Conservation (phyloP, 2,797 vertebrate genomes). For the Sardinella longiceps region DNA sequence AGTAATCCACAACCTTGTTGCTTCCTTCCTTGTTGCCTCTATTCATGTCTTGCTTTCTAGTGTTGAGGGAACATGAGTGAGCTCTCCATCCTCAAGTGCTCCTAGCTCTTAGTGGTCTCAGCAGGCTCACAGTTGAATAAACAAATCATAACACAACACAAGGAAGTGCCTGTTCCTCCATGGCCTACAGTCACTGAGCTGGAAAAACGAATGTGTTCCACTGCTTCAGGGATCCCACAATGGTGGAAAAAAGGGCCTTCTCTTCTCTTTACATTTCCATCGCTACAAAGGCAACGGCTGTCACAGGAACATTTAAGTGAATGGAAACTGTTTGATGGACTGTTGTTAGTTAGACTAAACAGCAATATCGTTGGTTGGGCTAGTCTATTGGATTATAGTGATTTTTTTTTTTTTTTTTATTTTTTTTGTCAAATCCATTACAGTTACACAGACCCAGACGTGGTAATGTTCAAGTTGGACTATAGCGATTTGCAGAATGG, state of each 20-base stretch:
- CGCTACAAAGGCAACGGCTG: not conserved
- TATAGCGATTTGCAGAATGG: not conserved
- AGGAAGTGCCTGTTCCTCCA: conserved; percentile 36
- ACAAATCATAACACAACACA: conserved; percentile 42
- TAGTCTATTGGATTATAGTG: not conserved
- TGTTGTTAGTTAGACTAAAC: not conserved
- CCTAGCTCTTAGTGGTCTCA: conserved; percentile 36
- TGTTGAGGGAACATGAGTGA: not conserved
- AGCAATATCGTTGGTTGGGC: not conserved
- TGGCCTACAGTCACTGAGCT: conserved; percentile 32
- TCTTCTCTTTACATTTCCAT: not conserved
- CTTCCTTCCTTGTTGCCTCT: not conserved
- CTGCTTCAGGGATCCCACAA: conserved; percentile 19
- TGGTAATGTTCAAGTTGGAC: not conserved
- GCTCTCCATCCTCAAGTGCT: conserved; percentile 29
- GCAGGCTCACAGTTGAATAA: conserved; percentile 44
- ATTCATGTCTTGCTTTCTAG: not conserved
- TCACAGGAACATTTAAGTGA: not conserved
- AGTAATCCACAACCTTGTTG: not conserved
- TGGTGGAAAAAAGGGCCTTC: not conserved
- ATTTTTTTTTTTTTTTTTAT: not conserved
- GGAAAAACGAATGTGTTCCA: conserved; percentile 24
- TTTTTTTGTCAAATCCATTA: not conserved
- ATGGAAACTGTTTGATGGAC: not conserved
- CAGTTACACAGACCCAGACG: not conserved